Evolutionary conservation across 2,113 vertebrate species (phyloP), one percentile per base, ranked within the genome.

Genomic region (Pandion haliaetus): DNA sequence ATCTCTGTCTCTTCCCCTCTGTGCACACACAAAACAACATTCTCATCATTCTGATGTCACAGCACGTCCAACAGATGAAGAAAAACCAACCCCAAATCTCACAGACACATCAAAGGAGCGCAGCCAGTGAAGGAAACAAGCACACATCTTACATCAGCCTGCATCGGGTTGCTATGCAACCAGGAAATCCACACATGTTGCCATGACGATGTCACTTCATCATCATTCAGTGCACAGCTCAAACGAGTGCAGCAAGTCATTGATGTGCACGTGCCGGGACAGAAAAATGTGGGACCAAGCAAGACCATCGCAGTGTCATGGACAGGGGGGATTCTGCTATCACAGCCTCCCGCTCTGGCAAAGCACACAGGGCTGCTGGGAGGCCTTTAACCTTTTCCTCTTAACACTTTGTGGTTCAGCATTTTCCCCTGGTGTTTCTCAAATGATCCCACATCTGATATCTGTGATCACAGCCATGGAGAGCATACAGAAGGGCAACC

Each of bases 141-240:
- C 98, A 83, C 88, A 66, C 69, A n/a, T 97, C 97, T 99, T 96
- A 98, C 98, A 98, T 98, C 98, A 98, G 97, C 96, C 97, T 76
- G 96, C 98, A 98, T 97, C 88, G 31, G 25, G 98, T 99, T 98
- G 95, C 99, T 97, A 98, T 45, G 98, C 97, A 95, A 99, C 98
- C 95, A 81, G 92, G 96, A 97, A 97, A 98, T 98, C 98, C 98
- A 98, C 98, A 98, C 92, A 80, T 92, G 99, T 99, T 99, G 98
- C 99, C 98, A 99, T 98, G 98, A 98, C 90, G 95, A 99, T 98
- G 93, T 97, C 97, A 96, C 98, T 98, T 98, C 98, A 98, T 98
- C 98, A 82, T 96, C 98, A 98, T 98, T 98, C 97, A 49, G 96
- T 8, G 84, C 95, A 96, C 96, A 70, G 90, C 47, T 58, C 57